Evolutionary conservation across 2,113 vertebrate genomes (phyloP).

Genomic region (Myiagra hebetior): DNA sequence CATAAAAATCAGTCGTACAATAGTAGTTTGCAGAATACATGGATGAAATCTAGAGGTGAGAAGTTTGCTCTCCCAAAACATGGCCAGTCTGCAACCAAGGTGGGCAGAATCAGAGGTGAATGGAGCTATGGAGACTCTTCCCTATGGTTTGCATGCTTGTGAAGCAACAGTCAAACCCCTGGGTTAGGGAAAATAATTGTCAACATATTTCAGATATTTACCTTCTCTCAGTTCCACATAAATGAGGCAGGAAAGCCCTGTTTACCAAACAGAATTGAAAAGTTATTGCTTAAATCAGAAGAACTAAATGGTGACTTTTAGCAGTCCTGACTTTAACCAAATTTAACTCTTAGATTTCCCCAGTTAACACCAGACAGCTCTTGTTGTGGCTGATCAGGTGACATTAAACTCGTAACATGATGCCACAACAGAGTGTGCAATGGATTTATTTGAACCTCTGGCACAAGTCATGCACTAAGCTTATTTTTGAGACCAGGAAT

Average conservation of each 20-base stretch:
- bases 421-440: neutral
- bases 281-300: slow-evolving; percentile 24
- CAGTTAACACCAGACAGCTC: neutral
- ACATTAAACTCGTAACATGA: neutral
- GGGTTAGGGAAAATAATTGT: neutral
- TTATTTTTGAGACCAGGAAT: neutral
- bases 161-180: neutral
- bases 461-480: rapidly evolving
- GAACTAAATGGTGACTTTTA: neutral
- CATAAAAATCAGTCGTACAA: neutral
- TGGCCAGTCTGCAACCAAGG: neutral
- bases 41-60: neutral
- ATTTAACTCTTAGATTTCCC: neutral
- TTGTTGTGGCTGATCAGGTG: neutral
- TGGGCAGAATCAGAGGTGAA: neutral
- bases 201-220: neutral
- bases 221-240: slow-evolving; percentile 63
- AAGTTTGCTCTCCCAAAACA: neutral
- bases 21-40: neutral
- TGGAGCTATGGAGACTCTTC: neutral
- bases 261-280: slow-evolving; percentile 50
- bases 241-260: slow-evolving; percentile 61
- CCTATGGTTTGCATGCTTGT: neutral
- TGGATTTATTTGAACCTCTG: neutral
- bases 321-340: neutral